Percentiles rank a stretch among this genome's conserved stretches.
These are phyloP conservation scores for Mustelus asterias DNA, from an alignment of 2,113 vertebrate species.

Conservation along the genomic window DNA sequence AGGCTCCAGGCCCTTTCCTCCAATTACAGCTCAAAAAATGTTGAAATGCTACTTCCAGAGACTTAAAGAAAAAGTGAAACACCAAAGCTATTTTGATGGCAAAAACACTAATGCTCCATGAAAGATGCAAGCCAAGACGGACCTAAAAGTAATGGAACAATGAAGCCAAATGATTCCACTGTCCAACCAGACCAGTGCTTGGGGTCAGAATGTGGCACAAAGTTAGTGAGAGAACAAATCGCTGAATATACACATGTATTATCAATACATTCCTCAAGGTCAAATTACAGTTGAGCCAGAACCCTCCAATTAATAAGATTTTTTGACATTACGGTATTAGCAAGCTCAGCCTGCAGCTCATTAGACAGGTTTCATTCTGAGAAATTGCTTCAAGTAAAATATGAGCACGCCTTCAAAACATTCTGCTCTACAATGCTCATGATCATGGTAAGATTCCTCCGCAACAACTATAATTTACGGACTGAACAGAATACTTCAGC, in stretches of 20 bases:
- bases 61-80: background rate
- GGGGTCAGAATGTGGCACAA: background rate
- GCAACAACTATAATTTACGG: too few species aligned
- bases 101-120: background rate
- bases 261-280: background rate
- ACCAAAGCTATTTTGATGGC: background rate
- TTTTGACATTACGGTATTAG: background rate
- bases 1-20: background rate
- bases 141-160: background rate
- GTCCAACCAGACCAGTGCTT: background rate
- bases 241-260: background rate
- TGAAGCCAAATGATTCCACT: background rate
- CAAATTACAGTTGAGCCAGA: background rate
- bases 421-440: background rate
- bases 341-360: background rate
- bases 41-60: background rate
- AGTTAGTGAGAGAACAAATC: background rate
- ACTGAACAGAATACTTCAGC: background rate
- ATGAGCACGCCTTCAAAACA: background rate
- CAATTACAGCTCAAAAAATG: background rate
- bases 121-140: background rate
- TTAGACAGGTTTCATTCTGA: background rate
- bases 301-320: background rate
- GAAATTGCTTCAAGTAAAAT: background rate
- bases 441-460: background rate